Percentiles rank a stretch among this genome's conserved stretches.
These are phyloP conservation scores for Natrix natrix DNA, from an alignment of 2,797 vertebrate genomes.

Conservation along the genomic window DNA sequence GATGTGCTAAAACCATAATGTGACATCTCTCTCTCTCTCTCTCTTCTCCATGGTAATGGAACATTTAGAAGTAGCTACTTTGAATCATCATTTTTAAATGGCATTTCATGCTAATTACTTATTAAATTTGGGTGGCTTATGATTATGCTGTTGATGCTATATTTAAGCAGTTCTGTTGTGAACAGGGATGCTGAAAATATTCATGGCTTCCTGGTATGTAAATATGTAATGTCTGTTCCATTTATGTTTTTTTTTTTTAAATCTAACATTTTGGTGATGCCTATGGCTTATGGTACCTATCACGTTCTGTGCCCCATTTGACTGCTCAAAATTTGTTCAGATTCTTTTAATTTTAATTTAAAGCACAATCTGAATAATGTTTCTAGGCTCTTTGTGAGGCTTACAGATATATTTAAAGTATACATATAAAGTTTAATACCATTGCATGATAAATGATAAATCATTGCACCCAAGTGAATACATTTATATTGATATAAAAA, in stretches of 20 bases:
- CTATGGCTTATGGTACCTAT: background rate
- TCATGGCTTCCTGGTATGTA: background rate
- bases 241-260: background rate
- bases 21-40: background rate
- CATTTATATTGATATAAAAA: background rate
- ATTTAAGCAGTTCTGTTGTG: background rate
- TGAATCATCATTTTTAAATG: background rate
- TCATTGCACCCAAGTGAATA: background rate
- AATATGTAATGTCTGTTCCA: background rate
- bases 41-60: background rate
- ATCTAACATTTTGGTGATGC: background rate
- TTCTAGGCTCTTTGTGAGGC: background rate
- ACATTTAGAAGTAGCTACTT: constrained; percentile 32
- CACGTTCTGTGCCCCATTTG: background rate
- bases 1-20: background rate
- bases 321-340: background rate
- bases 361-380: background rate
- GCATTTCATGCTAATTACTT: constrained; percentile 9
- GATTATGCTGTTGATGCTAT: background rate
- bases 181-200: background rate
- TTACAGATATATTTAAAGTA: background rate
- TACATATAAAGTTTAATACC: background rate
- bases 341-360: background rate
- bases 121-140: background rate
- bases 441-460: background rate